Conservation (phyloP, 2,797 vertebrate genomes). For the Selene dorsalis region DNA sequence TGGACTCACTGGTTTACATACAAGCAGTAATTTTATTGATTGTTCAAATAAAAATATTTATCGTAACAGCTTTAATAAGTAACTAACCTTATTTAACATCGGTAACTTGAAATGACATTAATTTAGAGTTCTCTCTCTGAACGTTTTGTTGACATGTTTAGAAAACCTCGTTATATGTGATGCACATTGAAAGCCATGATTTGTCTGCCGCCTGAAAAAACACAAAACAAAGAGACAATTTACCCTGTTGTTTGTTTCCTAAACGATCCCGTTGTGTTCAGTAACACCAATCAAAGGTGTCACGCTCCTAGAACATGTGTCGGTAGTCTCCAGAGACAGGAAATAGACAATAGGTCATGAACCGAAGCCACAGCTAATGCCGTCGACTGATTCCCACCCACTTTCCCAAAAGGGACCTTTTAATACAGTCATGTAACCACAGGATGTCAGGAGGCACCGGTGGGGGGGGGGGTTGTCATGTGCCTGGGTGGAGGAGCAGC, state of each 20-base stretch:
- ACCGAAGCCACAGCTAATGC: constrained; percentile 12
- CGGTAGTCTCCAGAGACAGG: constrained; percentile 8
- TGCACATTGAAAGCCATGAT: neutral
- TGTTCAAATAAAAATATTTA: no score
- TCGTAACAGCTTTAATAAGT: no score
- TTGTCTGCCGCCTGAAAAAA: neutral
- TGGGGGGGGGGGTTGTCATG: neutral
- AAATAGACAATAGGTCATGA: constrained; percentile 20
- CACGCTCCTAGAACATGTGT: neutral
- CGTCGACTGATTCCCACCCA: constrained; percentile 20
- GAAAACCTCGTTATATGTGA: no score
- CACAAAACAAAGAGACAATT: no score
- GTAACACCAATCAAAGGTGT: neutral
- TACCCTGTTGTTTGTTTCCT: no score
- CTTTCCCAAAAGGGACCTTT: constrained; percentile 13
- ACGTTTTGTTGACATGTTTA: no score
- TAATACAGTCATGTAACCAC: constrained; percentile 48
- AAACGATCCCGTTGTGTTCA: neutral
- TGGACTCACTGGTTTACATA: neutral
- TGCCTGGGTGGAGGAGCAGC: neutral
- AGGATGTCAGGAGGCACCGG: constrained; percentile 11
- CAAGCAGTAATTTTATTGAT: neutral
- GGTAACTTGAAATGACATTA: neutral
- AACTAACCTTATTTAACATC: neutral
- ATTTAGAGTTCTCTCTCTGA: no score